These are phyloP conservation scores for Coturnix japonica DNA, from an alignment of 2,113 vertebrate species.

Conservation along the genomic window DNA sequence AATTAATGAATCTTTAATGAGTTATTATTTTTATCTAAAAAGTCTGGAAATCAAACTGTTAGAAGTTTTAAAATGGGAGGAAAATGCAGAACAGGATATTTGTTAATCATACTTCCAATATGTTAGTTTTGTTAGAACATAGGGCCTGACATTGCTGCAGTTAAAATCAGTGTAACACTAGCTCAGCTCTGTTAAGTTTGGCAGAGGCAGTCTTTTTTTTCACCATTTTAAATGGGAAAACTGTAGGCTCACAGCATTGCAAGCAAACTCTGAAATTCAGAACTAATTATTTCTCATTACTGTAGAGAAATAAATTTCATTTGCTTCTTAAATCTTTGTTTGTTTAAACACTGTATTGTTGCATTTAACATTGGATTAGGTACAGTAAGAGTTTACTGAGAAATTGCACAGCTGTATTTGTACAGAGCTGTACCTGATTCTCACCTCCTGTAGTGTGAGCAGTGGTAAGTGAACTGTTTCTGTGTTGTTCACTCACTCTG, in stretches of 20 bases:
- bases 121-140: not conserved
- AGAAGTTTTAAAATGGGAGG: not conserved
- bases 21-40: not conserved
- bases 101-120: not conserved
- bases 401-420: conserved; percentile 87
- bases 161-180: not conserved
- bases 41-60: not conserved
- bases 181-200: not conserved
- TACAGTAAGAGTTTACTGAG: conserved; percentile 81
- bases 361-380: conserved; percentile 80
- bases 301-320: conserved; percentile 57
- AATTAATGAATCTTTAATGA: not conserved
- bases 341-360: conserved; percentile 72
- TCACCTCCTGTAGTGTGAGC: conserved; percentile 70
- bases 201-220: not conserved
- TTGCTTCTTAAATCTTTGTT: conserved; percentile 73
- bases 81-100: not conserved
- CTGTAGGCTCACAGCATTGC: not conserved
- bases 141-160: not conserved
- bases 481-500: conserved; percentile 89
- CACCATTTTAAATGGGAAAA: not conserved
- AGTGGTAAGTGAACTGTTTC: conserved; percentile 91
- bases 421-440: conserved; percentile 74
- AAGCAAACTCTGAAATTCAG: not conserved
- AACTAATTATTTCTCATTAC: conserved; percentile 24